Evolutionary conservation across 2,113 vertebrate genomes (phyloP).

Genomic region (Pterocles burchelli): DNA sequence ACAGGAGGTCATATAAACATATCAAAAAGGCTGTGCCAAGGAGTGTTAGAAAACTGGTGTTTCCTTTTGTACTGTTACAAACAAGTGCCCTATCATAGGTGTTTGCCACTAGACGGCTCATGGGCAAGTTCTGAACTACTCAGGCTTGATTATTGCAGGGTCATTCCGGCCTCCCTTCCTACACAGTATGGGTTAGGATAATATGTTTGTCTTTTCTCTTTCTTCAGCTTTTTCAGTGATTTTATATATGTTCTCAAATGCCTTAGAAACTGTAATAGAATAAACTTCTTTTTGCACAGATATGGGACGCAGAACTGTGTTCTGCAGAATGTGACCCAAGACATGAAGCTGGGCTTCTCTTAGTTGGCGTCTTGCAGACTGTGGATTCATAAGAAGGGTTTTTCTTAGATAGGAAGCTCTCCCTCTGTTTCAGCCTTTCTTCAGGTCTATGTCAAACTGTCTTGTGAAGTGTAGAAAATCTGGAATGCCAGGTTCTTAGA

Average conservation of each 20-base stretch:
- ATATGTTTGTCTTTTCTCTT: not conserved
- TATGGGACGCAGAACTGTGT: not conserved
- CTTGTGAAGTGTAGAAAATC: not conserved
- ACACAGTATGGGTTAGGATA: not conserved
- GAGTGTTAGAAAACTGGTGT: not conserved
- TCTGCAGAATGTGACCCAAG: not conserved
- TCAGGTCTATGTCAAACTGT: not conserved
- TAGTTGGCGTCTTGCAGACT: not conserved
- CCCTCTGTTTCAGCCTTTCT: not conserved
- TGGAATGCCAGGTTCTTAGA: not conserved
- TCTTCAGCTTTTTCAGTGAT: not conserved
- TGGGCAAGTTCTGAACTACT: too few species aligned
- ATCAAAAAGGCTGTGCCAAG: not conserved
- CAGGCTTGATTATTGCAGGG: not conserved
- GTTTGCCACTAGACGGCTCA: not conserved
- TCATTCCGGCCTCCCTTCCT: not conserved
- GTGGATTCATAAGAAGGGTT: not conserved
- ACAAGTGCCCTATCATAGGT: too few species aligned
- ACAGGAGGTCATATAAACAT: not conserved
- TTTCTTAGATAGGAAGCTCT: fast-evolving
- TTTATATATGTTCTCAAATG: not conserved
- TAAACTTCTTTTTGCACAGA: not conserved
- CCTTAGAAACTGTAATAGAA: too few species aligned
- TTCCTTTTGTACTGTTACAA: not conserved
- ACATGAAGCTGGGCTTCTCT: not conserved